Conservation (phyloP, 2,888 invertebrate genomes). For the Heliconius sara region DNA sequence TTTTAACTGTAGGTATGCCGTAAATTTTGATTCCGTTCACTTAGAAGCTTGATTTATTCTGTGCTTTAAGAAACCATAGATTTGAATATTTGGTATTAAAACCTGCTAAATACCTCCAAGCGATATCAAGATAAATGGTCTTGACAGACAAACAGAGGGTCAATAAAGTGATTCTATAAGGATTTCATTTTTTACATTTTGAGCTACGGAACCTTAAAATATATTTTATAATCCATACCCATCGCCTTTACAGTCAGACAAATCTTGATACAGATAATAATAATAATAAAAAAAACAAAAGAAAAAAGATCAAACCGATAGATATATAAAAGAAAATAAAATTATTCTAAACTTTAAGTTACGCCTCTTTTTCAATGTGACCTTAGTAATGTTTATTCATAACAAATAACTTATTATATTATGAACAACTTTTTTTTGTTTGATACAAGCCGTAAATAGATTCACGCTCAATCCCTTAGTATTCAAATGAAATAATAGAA, state of each 20-base stretch:
- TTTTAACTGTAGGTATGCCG: too few species aligned
- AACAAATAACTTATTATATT: slow-evolving; percentile 14
- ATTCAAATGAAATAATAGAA: not conserved
- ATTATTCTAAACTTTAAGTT: slow-evolving; percentile 28
- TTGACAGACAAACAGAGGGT: too few species aligned
- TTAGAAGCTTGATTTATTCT: too few species aligned
- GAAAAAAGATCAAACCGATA: not conserved
- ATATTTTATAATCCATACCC: not conserved
- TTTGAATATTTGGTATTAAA: too few species aligned
- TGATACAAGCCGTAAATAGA: not conserved
- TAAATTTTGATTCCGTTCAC: too few species aligned
- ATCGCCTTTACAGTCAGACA: not conserved
- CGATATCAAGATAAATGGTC: too few species aligned
- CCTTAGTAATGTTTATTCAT: slow-evolving; percentile 13
- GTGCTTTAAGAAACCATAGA: too few species aligned
- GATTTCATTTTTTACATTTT: too few species aligned
- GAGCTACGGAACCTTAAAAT: not conserved
- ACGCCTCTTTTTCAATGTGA: slow-evolving; percentile 8
- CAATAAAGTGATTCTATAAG: too few species aligned
- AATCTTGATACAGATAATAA: too few species aligned
- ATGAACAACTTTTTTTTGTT: slow-evolving; percentile 6
- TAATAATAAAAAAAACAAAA: not conserved
- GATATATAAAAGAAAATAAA: not conserved
- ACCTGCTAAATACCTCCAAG: too few species aligned
- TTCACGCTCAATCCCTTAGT: not conserved